phyloP scores from a whole-genome alignment of 2,113 vertebrate species.

The Crocuta crocuta region DNA sequence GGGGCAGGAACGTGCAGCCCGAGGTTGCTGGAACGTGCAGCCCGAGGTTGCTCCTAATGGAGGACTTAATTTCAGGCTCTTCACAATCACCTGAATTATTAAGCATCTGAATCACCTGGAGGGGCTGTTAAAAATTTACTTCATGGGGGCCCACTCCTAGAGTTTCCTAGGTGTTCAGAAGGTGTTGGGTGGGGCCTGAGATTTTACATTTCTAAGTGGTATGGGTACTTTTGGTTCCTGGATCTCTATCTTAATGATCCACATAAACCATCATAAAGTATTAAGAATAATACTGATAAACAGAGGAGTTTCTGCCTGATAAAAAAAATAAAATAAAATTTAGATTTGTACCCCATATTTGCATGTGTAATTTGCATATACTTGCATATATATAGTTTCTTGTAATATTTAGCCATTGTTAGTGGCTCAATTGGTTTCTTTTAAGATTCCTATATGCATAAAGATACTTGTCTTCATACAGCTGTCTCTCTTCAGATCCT shows the following conservation, averaged over 20 bases:
- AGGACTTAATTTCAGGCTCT: no score
- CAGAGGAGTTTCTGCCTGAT: background rate
- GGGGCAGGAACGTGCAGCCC: no score
- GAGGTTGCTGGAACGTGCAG: no score
- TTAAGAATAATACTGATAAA: background rate
- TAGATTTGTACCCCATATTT: background rate
- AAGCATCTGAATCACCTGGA: background rate
- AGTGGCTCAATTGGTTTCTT: background rate
- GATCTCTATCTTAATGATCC: background rate
- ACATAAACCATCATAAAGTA: background rate
- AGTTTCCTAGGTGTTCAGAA: background rate
- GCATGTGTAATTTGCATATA: background rate
- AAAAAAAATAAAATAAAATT: background rate
- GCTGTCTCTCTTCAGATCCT: background rate
- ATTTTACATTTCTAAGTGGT: background rate
- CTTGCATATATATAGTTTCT: background rate
- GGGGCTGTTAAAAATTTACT: background rate
- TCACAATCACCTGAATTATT: background rate
- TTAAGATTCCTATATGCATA: background rate
- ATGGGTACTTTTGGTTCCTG: background rate
- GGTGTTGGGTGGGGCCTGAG: background rate
- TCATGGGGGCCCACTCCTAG: background rate
- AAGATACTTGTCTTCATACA: background rate
- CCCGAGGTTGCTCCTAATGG: no score
- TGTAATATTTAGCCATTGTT: background rate